Conservation (phyloP, 2,113 vertebrate species). For the Alces alces region DNA sequence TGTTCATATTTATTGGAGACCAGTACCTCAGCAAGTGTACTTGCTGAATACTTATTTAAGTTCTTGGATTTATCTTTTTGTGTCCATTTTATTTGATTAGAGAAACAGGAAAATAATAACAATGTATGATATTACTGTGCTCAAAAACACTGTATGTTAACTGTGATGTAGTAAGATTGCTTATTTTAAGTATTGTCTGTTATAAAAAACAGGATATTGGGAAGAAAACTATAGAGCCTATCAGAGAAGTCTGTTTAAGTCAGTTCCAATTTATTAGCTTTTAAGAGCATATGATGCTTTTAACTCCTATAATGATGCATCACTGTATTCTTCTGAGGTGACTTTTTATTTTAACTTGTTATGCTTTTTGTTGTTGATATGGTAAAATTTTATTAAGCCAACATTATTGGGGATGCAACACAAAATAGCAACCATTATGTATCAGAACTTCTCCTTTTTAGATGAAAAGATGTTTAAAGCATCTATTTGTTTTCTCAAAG, state of each 20-base stretch:
- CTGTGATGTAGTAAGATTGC: neutral
- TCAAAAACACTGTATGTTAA: neutral
- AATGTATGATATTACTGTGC: neutral
- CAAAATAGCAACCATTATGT: neutral
- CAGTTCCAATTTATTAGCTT: neutral
- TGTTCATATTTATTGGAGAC: neutral
- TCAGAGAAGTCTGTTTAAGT: neutral
- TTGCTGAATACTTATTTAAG: neutral
- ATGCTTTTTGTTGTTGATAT: neutral
- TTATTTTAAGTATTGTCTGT: neutral
- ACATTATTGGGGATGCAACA: neutral
- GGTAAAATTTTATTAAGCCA: neutral
- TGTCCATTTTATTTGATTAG: neutral
- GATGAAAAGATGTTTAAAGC: neutral
- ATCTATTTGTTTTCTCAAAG: neutral
- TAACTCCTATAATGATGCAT: neutral
- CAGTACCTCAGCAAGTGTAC: too few species aligned
- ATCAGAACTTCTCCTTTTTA: neutral
- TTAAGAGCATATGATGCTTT: neutral
- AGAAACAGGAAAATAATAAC: neutral
- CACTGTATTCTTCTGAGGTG: neutral
- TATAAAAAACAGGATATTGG: neutral
- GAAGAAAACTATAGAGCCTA: neutral
- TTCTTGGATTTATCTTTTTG: neutral
- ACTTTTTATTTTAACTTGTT: neutral